These are phyloP conservation scores for Oedothorax gibbosus DNA, from an alignment of 1,140 invertebrate species.

Conservation along the genomic window DNA sequence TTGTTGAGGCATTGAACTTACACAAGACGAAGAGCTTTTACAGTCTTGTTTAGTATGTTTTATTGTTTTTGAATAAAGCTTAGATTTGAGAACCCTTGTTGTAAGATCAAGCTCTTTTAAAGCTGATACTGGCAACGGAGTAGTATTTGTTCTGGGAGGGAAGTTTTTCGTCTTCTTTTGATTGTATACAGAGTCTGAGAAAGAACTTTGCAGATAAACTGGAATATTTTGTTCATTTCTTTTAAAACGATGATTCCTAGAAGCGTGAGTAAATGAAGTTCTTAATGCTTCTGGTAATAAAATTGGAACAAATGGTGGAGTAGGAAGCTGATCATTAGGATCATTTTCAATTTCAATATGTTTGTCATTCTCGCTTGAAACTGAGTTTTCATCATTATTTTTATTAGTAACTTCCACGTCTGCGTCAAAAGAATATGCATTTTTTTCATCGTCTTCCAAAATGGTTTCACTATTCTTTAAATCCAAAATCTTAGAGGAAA, in stretches of 20 bases:
- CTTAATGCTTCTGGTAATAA: constrained; percentile 54
- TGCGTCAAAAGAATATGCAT: neutral
- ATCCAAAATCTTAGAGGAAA: neutral
- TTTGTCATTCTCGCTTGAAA: neutral
- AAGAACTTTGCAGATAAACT: constrained; percentile 29
- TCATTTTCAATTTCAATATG: neutral
- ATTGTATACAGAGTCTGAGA: constrained; percentile 15
- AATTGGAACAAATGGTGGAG: constrained; percentile 8
- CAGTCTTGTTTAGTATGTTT: neutral
- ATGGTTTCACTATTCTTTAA: neutral
- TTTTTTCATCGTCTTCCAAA: neutral
- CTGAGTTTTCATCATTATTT: neutral
- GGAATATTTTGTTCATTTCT: constrained; percentile 20
- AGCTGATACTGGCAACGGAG: constrained; percentile 29
- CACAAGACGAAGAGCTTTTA: neutral
- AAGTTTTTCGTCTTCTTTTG: constrained; percentile 9
- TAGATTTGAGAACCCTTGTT: constrained; percentile 9
- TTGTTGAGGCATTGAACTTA: neutral
- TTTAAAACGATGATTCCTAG: constrained; percentile 24
- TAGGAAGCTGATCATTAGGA: neutral
- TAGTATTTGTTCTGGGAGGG: neutral
- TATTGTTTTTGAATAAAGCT: neutral
- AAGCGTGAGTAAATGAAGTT: constrained; percentile 21
- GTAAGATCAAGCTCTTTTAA: constrained; percentile 28
- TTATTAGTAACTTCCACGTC: neutral